Base-by-base conservation (phyloP, 2,797 vertebrate species). In the Parauchenoglanis punctatus region DNA sequence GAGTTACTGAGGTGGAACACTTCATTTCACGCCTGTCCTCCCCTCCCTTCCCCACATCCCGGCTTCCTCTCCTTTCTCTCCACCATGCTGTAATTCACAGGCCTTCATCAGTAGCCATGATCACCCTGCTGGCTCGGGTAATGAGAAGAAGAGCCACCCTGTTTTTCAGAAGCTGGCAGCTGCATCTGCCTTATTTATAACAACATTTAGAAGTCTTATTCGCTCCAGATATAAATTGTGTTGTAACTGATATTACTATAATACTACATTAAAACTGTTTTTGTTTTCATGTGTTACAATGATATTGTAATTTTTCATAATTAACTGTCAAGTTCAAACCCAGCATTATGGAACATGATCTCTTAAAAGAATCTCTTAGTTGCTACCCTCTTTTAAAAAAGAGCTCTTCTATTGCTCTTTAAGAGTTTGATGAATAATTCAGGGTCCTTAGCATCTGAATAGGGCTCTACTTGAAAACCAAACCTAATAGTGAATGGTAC, bases 11-110 rank as follows among this genome's bases (percentile, higher is more conserved):
- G 94, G 95, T 94, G 94, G 95, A 96, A 96, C 95, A 96, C 94
- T 96, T 96, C 94, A 96, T 96, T 96, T 96, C 95, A 96, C 95
- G 95, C 95, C 93, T 96, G 95, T 96, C 96, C 94, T 96, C 94
- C 93, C 93, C 83, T 68, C 81, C 73, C 61, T 70, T 83, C 81
- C 75, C 76, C 85, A 83, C 85, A 86, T 88, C 86, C 58, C 8
- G n/a, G 40, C 77, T 63, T 80, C 31, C 68, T 40, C 52, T 5
- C 91, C 89, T 54, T 15, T 63, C 83, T 52, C 58, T 40, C 49
- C 72, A 65, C 25, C 46, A 49, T 86, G 85, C 85, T 78, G 85
- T 86, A 86, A 80, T 86, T 86, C 85, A 86, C 85, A 85, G 82
- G n/a, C 90, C 63, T 87, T 89, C 85, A 85, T 85, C 84, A 85